Evolutionary conservation across 2,888 invertebrate species (phyloP), one percentile per base, ranked within the genome.

Genomic region (Chaetoderma sp.): DNA sequence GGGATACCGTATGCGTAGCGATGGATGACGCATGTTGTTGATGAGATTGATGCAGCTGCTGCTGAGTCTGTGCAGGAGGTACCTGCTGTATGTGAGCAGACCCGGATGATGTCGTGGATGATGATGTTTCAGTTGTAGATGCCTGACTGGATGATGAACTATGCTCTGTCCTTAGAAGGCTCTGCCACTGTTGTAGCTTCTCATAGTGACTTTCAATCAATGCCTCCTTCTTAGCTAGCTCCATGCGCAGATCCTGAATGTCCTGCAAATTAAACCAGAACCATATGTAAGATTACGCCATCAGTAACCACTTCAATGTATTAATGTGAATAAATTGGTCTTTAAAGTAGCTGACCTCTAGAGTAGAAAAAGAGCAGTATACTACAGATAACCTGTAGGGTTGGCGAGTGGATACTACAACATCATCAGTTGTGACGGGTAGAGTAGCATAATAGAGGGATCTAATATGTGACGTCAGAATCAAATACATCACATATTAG

Each of bases 111-210:
- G 57, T 62, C 36, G 63, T 62, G 23, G 63, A 42, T 30, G 66
- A 59, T 21, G 63, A 52, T n/a, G 49, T 13, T 49, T 49, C 23
- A 21, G 16, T 21, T 25, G 49, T 8, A n/a, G 39, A 3, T 33
- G 49, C n/a, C 57, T 58, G 70, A 28, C 47, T 63, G 33, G 54
- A 56, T 49, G n/a, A n/a, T n/a, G n/a, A n/a, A n/a, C n/a, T n/a
- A n/a, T 71, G 70, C 55, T 75, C 77, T 49, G 74, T 72, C 18
- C 73, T 71, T 25, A 97, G 87, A 63, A 96, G 88, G 74, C 91
- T 92, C 87, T 96, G 96, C 96, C 97, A 97, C 60, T 93, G 91
- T 32, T 92, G 91, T 59, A 97, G 92, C 84, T 96, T 95, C 70
- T 95, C 95, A 80, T 94, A 93, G 81, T 96, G 96, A 63, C 94